Evolutionary conservation across 2,113 vertebrate genomes (phyloP).

Genomic region (Calidris pugnax): DNA sequence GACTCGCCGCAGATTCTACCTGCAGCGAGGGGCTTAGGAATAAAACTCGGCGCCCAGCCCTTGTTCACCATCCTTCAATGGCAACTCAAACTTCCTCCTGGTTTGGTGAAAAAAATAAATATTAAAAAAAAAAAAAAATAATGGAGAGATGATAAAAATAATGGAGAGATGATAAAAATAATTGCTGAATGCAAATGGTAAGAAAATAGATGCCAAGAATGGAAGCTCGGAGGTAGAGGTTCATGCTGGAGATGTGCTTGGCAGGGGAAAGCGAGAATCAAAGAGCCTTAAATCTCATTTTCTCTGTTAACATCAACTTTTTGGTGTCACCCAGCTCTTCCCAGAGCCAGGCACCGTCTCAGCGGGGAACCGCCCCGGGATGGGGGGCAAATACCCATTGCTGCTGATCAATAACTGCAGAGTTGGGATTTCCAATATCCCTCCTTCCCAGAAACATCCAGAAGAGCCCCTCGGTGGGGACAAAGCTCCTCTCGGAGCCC

Average conservation of each 20-base stretch:
- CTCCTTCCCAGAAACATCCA: neutral
- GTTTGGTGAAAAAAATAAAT: too few relatives aligned
- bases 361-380: accelerated
- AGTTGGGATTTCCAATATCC: neutral
- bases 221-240: neutral
- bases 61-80: neutral
- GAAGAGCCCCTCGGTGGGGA: neutral
- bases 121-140: neutral
- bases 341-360: neutral
- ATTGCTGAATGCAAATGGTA: neutral
- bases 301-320: neutral
- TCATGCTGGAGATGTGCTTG: neutral
- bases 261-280: neutral
- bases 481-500: neutral
- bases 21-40: neutral
- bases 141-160: neutral
- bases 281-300: neutral
- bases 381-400: accelerated
- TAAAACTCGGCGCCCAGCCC: neutral
- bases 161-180: neutral
- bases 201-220: neutral
- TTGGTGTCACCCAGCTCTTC: neutral
- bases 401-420: neutral
- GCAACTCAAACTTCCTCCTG: neutral
- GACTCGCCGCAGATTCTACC: neutral